Evolutionary conservation across 2,113 vertebrate genomes (phyloP).

Genomic region (Toxotes chatareus): DNA sequence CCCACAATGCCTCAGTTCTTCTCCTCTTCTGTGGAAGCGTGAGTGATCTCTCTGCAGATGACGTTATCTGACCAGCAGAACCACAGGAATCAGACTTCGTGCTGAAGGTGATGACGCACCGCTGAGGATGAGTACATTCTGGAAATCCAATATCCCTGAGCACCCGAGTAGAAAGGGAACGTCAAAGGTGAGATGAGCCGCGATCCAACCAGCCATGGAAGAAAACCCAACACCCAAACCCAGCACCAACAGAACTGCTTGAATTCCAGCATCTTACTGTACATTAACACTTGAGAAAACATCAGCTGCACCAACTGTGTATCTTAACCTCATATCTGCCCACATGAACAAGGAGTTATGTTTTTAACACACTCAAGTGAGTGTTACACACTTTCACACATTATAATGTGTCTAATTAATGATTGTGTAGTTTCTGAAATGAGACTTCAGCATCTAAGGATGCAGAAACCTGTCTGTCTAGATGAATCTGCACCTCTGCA

Average conservation of each 20-base stretch:
- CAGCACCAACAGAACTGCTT: not conserved
- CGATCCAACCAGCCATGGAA: not conserved
- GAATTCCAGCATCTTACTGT: not conserved
- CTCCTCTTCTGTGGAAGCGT: not conserved
- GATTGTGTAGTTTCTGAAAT: not conserved
- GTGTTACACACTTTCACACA: not conserved
- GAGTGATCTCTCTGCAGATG: not conserved
- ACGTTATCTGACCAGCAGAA: too few species aligned
- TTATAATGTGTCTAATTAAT: not conserved
- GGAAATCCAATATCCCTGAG: not conserved
- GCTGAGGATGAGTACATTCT: not conserved
- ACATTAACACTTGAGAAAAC: too few species aligned
- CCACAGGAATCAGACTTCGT: too few species aligned
- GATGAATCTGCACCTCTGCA: not conserved
- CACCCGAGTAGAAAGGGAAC: not conserved
- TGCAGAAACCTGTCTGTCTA: too few species aligned
- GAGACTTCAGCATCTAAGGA: too few species aligned
- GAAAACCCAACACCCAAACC: not conserved
- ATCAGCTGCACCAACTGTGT: too few species aligned
- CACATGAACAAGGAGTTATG: too few species aligned
- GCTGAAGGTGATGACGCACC: not conserved
- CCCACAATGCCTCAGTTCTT: too few species aligned
- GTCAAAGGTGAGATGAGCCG: not conserved
- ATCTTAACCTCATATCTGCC: too few species aligned
- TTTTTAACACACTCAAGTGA: too few species aligned